Conservation (phyloP, 2,888 invertebrate species). For the Lasioglossum vierecki region DNA sequence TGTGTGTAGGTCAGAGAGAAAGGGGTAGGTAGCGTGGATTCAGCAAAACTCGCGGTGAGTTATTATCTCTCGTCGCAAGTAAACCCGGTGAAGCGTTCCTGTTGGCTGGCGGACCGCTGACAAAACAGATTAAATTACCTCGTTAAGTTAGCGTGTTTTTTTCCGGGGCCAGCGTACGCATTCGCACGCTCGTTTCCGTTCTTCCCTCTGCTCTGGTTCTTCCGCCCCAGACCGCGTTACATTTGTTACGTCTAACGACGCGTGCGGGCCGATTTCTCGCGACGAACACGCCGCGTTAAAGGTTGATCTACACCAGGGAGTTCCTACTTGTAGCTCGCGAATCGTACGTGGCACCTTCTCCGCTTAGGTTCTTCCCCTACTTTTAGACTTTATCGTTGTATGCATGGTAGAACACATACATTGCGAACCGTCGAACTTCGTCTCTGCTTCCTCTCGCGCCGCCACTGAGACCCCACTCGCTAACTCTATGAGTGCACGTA, state of each 20-base stretch:
- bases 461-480: too few relatives aligned
- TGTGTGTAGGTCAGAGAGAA: not conserved
- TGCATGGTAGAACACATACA: too few relatives aligned
- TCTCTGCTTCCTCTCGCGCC: too few relatives aligned
- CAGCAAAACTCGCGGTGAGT: conserved; percentile 59
- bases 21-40: conserved; percentile 37
- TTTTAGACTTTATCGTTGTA: too few relatives aligned
- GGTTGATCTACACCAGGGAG: too few relatives aligned
- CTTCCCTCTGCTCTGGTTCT: conserved; percentile 12
- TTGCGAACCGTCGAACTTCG: too few relatives aligned
- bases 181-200: conserved; percentile 46
- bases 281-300: not conserved
- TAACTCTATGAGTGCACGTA: too few relatives aligned
- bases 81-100: conserved; percentile 46
- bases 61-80: conserved; percentile 62
- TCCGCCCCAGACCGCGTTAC: conserved; percentile 27
- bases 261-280: conserved; percentile 25
- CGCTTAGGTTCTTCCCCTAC: too few relatives aligned
- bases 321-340: too few relatives aligned
- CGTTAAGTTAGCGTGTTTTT: conserved; percentile 62
- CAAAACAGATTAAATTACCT: conserved; percentile 69
- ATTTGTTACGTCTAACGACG: conserved; percentile 51
- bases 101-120: conserved; percentile 38
- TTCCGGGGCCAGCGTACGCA: conserved; percentile 23
- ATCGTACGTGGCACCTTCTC: too few relatives aligned